Conservation (phyloP, 2,113 vertebrate species). For the Tretioscincus oriximinensis region DNA sequence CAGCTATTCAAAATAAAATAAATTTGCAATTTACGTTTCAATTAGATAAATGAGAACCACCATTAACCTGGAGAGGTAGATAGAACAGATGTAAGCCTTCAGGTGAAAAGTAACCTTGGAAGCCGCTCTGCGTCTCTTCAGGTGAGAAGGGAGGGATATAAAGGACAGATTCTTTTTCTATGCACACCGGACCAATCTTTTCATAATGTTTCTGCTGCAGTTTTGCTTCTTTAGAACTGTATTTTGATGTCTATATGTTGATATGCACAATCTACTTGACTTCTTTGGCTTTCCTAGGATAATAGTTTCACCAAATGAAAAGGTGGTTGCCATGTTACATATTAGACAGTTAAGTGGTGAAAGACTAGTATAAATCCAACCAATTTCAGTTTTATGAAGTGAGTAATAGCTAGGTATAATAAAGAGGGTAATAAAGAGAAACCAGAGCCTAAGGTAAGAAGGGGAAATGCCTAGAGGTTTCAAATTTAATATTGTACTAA, state of each 20-base stretch:
- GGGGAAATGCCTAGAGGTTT: not conserved
- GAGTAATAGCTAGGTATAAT: constrained; percentile 30
- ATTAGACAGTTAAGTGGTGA: constrained; percentile 52
- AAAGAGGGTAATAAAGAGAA: constrained; percentile 40
- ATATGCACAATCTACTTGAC: no score
- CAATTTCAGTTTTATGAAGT: constrained; percentile 47
- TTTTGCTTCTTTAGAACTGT: not conserved
- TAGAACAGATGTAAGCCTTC: no score
- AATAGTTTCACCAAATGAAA: not conserved
- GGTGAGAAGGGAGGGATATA: no score
- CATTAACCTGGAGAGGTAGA: no score
- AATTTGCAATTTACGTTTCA: no score
- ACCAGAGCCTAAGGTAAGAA: constrained; percentile 31
- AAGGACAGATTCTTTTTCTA: no score
- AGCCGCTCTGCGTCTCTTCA: no score
- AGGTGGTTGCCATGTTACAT: constrained; percentile 18
- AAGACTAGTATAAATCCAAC: constrained; percentile 39
- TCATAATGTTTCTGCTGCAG: not conserved
- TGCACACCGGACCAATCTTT: not conserved
- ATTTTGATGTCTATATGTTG: not conserved
- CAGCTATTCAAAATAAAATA: no score
- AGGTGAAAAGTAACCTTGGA: no score
- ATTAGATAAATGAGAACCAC: no score
- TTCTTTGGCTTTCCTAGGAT: constrained; percentile 14
- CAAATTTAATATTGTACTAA: constrained; percentile 2